phyloP scores from a whole-genome alignment of 2,797 vertebrate species.

The Myiotriccus ornatus region DNA sequence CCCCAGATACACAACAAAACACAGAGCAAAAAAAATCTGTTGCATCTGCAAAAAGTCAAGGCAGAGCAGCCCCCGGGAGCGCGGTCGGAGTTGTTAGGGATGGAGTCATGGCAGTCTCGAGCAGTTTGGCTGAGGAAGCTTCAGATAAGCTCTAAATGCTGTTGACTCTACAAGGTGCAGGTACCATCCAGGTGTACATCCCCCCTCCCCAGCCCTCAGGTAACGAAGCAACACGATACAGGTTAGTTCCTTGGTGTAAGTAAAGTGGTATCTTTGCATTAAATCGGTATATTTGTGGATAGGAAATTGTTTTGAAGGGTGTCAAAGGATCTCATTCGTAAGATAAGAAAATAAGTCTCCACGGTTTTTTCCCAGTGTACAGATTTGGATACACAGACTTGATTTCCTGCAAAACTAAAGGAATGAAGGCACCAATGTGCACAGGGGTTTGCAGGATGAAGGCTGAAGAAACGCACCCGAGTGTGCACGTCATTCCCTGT shows the following conservation, averaged over 20 bases:
- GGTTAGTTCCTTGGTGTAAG: slow-evolving; percentile 49
- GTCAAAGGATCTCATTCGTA: neutral
- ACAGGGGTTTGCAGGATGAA: neutral
- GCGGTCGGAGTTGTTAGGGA: slow-evolving; percentile 16
- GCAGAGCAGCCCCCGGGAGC: slow-evolving; percentile 3
- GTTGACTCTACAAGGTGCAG: slow-evolving; percentile 46
- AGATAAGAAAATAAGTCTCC: neutral
- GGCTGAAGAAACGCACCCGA: neutral
- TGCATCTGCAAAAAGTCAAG: neutral
- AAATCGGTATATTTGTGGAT: neutral
- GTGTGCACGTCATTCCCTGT: slow-evolving; percentile 32
- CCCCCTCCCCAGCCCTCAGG: neutral
- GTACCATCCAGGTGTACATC: neutral
- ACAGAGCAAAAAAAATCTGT: neutral
- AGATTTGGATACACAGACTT: neutral
- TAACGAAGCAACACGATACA: neutral
- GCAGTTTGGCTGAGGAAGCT: slow-evolving; percentile 6
- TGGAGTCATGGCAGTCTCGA: slow-evolving; percentile 48
- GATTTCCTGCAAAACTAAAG: neutral
- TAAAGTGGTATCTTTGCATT: slow-evolving; percentile 64
- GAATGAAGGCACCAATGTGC: neutral
- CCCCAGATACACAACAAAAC: slow-evolving; percentile 23
- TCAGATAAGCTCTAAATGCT: slow-evolving; percentile 51
- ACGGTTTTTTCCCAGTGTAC: neutral
- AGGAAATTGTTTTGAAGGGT: neutral